Conservation (phyloP, 1,140 invertebrate genomes). For the Bombus consobrinus region DNA sequence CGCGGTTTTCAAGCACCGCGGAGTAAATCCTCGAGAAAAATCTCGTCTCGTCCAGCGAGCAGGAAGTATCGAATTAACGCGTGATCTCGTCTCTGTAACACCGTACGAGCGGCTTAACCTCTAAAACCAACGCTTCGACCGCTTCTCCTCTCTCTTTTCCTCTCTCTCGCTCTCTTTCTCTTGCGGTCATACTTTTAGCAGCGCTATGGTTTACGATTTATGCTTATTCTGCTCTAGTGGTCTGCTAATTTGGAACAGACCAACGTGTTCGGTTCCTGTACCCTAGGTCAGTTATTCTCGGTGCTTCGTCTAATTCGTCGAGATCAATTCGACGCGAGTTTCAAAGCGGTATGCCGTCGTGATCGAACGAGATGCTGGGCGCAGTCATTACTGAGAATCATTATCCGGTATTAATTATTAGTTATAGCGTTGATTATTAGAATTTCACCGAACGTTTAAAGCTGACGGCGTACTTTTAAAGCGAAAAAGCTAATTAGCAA, state of each 20-base stretch:
- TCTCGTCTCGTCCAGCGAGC: slow-evolving; percentile 50
- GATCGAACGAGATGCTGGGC: too few relatives aligned
- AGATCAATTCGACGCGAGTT: background rate
- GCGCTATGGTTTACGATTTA: slow-evolving; percentile 46
- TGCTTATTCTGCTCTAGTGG: background rate
- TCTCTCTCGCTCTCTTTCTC: background rate
- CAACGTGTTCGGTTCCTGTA: slow-evolving; percentile 39
- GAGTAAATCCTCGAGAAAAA: slow-evolving; percentile 40
- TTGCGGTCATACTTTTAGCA: slow-evolving; percentile 6
- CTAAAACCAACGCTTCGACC: slow-evolving; percentile 21
- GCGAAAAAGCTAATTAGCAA: background rate
- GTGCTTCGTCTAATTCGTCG: slow-evolving; percentile 18
- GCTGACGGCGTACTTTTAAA: background rate
- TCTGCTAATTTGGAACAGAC: background rate
- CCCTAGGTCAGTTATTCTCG: slow-evolving; percentile 41
- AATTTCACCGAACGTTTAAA: background rate
- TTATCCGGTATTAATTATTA: background rate
- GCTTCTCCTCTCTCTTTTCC: background rate
- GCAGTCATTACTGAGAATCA: too few relatives aligned
- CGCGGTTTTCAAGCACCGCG: background rate
- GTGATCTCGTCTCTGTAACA: slow-evolving; percentile 62
- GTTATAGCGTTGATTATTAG: background rate
- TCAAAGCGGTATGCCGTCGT: too few relatives aligned
- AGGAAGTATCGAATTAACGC: slow-evolving; percentile 77
- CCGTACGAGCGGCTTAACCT: slow-evolving; percentile 51